Conservation (phyloP, 2,888 invertebrate genomes). For the Campopleginae sp. region DNA sequence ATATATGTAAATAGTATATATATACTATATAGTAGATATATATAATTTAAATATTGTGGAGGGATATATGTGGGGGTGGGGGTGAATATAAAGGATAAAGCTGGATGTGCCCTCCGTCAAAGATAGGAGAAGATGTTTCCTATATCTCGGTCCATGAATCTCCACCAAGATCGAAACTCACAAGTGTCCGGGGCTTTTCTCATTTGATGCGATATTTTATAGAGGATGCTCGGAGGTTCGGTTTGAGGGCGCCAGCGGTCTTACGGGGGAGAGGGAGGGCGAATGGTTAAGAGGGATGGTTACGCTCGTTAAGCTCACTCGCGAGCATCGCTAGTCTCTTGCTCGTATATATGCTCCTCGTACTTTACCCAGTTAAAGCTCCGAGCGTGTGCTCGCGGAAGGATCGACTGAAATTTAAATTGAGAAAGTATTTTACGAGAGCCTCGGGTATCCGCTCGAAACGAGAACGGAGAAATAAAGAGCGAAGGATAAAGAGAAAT, state of each 20-base stretch:
- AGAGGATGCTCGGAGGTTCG: constrained; percentile 69
- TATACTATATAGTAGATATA: too few relatives aligned
- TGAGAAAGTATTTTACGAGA: constrained; percentile 84
- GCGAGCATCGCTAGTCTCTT: constrained; percentile 54
- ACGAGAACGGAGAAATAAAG: neutral
- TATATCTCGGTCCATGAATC: constrained; percentile 64
- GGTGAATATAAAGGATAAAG: constrained; percentile 18
- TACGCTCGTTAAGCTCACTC: constrained; percentile 82
- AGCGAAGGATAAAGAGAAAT: constrained; percentile 1
- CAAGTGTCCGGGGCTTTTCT: constrained; percentile 59
- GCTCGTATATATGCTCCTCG: constrained; percentile 57
- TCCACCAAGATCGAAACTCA: constrained; percentile 66
- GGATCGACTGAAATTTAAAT: constrained; percentile 83
- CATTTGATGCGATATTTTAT: constrained; percentile 78
- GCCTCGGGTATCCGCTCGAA: constrained; percentile 62
- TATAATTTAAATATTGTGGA: neutral
- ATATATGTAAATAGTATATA: too few relatives aligned
- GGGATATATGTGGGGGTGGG: constrained; percentile 1
- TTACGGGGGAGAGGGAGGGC: constrained; percentile 63
- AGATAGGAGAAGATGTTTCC: constrained; percentile 50
- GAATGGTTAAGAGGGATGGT: constrained; percentile 70
- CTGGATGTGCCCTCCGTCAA: constrained; percentile 48
- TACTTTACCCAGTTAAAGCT: constrained; percentile 60
- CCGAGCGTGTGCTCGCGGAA: constrained; percentile 53
- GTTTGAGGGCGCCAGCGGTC: constrained; percentile 18